Conservation (phyloP, 2,797 vertebrate genomes). For the Pyrocephalus nanus region DNA sequence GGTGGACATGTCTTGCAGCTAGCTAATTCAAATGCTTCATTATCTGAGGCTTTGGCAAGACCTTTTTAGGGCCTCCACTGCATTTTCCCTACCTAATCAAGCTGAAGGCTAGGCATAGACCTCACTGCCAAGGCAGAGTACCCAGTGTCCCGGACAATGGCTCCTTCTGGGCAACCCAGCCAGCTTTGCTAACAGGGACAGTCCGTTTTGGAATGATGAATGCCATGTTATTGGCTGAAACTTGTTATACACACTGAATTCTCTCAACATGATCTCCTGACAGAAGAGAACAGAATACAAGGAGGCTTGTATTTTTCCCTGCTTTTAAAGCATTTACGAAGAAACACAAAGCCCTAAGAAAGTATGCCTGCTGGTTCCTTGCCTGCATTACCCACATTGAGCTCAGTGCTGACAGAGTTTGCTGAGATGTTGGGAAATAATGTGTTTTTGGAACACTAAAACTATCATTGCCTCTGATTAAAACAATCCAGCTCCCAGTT, state of each 20-base stretch:
- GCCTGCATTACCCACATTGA: constrained; percentile 4
- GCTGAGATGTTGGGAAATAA: constrained; percentile 52
- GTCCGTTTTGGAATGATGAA: constrained; percentile 5
- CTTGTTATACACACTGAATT: background rate
- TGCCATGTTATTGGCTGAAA: background rate
- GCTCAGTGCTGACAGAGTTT: constrained; percentile 17
- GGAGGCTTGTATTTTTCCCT: constrained; percentile 37
- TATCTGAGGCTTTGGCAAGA: constrained; percentile 9
- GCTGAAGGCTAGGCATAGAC: background rate
- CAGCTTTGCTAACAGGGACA: constrained; percentile 8
- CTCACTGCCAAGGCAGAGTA: constrained; percentile 37
- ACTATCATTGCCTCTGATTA: constrained; percentile 67
- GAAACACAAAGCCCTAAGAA: constrained; percentile 7
- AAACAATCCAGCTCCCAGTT: constrained; percentile 66
- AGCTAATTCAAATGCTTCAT: background rate
- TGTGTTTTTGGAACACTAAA: constrained; percentile 47
- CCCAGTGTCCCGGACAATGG: background rate
- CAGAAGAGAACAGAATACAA: constrained; percentile 17
- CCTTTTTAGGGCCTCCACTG: background rate
- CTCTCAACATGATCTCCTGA: constrained; percentile 33
- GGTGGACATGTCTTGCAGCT: background rate
- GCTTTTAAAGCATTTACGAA: background rate
- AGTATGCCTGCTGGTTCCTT: background rate
- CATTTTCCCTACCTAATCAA: constrained; percentile 53
- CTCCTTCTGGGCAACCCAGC: constrained; percentile 4